Conservation (phyloP, 2,888 invertebrate species). For the Gastrophysa polygoni region DNA sequence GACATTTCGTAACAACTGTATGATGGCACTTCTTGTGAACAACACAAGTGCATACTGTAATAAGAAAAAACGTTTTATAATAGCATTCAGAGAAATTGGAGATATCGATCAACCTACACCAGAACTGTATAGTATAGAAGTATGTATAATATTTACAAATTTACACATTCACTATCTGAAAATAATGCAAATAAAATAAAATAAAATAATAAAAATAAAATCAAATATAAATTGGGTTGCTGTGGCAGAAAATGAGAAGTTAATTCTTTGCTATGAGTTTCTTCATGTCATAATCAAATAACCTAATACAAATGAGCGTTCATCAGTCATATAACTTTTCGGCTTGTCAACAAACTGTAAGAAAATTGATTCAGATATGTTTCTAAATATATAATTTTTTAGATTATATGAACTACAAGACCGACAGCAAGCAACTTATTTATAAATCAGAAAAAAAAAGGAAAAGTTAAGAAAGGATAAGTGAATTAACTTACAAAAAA, state of each 20-base stretch:
- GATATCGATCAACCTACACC: conserved; percentile 4
- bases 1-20: conserved; percentile 97
- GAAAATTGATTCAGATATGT: no score
- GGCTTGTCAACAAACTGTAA: no score
- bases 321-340: no score
- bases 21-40: conserved; percentile 99
- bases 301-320: no score
- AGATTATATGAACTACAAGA: no score
- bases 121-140: conserved; percentile 10
- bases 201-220: no score
- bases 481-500: conserved; percentile 55
- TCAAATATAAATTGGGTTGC: no score
- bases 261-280: no score
- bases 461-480: conserved; percentile 40
- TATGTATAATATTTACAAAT: neutral
- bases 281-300: no score
- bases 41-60: conserved; percentile 94
- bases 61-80: conserved; percentile 9
- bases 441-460: neutral
- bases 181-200: neutral
- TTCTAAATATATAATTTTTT: no score
- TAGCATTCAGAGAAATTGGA: conserved; percentile 4
- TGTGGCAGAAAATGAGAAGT: no score
- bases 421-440: neutral
- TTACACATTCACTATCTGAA: neutral